These are phyloP conservation scores for Gambusia affinis DNA, from an alignment of 2,113 vertebrate genomes.

Conservation along the genomic window DNA sequence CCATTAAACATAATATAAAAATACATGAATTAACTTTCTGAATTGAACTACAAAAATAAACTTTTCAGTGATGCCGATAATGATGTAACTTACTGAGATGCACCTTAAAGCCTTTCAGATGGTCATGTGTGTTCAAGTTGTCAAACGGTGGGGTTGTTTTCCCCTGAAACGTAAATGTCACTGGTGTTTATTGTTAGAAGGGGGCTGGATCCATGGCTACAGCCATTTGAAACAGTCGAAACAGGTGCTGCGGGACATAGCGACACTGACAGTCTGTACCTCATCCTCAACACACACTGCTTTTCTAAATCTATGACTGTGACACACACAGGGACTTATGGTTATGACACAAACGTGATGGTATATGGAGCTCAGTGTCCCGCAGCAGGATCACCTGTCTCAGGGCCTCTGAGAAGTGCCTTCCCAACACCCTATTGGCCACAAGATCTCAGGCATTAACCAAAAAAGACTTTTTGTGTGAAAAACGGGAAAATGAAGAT, in stretches of 20 bases:
- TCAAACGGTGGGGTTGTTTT: conserved; percentile 7
- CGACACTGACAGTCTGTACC: conserved; percentile 14
- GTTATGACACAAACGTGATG: conserved; percentile 50
- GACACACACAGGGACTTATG: conserved; percentile 54
- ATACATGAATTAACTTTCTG: no score
- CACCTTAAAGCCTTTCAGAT: not conserved
- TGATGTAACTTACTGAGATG: not conserved
- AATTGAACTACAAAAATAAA: no score
- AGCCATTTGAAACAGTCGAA: conserved; percentile 29
- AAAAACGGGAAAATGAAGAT: no score
- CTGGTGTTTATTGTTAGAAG: conserved; percentile 37
- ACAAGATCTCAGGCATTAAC: conserved; percentile 13
- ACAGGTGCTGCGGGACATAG: conserved; percentile 64
- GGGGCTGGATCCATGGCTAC: conserved; percentile 33
- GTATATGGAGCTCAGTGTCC: conserved; percentile 46
- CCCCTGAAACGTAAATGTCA: conserved; percentile 34
- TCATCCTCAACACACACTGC: conserved; percentile 17
- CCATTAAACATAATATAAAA: no score
- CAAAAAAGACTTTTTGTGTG: conserved; percentile 3
- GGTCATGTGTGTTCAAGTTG: not conserved
- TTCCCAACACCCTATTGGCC: conserved; percentile 18
- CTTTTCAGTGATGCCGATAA: no score
- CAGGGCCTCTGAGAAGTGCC: conserved; percentile 46
- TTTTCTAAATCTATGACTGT: conserved; percentile 67
- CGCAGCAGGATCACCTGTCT: conserved; percentile 53